These are phyloP conservation scores for Pocillopora damicornis DNA, from an alignment of 64 coral and sea anemone species.

Conservation along the genomic window DNA sequence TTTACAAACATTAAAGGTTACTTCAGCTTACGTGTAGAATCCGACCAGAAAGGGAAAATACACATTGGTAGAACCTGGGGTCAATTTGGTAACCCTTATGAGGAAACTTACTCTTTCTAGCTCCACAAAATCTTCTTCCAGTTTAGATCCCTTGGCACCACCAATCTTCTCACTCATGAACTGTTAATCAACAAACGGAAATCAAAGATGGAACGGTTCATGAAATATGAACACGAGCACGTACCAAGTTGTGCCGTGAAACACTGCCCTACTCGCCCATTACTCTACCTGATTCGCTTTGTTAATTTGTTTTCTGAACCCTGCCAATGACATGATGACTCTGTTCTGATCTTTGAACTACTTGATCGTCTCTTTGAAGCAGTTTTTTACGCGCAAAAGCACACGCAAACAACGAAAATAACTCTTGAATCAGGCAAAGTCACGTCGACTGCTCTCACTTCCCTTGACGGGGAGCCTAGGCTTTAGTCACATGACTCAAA, in stretches of 20 bases:
- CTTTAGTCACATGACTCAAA: constrained; percentile 65
- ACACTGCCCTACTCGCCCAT: background rate
- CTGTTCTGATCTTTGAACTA: background rate
- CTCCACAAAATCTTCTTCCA: constrained; percentile 94
- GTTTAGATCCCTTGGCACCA: constrained; percentile 81
- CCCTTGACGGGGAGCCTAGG: constrained; percentile 42
- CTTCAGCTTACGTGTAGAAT: too few species aligned
- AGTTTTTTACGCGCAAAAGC: background rate
- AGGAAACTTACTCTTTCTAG: constrained; percentile 88
- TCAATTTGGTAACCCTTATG: background rate
- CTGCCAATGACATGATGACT: constrained; percentile 91
- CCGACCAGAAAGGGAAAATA: too few species aligned
- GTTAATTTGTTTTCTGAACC: constrained; percentile 97
- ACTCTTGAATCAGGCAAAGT: background rate
- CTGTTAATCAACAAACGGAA: constrained; percentile 39
- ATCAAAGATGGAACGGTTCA: background rate
- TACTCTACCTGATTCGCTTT: constrained; percentile 94
- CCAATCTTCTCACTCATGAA: constrained; percentile 99
- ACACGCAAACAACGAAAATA: constrained; percentile 8
- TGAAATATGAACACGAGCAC: background rate
- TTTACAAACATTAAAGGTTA: too few species aligned
- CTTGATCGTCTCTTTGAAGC: background rate
- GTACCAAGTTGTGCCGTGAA: background rate
- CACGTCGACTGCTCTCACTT: constrained; percentile 21
- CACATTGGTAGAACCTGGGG: too few species aligned